Conservation (phyloP, 2,888 invertebrate species). For the Campaea margaritaria region DNA sequence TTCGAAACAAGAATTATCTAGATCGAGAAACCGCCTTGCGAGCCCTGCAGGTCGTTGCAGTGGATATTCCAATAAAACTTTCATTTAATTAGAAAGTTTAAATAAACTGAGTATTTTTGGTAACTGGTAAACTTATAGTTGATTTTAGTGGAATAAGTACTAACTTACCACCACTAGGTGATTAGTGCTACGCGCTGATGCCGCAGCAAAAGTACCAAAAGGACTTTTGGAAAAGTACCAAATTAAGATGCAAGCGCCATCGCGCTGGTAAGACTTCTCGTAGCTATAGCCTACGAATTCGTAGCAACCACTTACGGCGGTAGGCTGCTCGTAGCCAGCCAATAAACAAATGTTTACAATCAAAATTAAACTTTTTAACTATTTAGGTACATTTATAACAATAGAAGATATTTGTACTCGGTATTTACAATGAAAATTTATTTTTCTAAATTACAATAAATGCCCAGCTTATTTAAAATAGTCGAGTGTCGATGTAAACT, state of each 20-base stretch:
- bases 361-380: neutral
- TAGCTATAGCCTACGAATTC: constrained; percentile 7
- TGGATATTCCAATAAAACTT: too few relatives aligned
- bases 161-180: too few relatives aligned
- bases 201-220: too few relatives aligned
- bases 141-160: too few relatives aligned
- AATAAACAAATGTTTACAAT: neutral
- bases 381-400: constrained; percentile 12
- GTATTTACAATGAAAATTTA: constrained; percentile 25
- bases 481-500: constrained; percentile 47
- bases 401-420: constrained; percentile 19
- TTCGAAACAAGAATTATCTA: too few relatives aligned
- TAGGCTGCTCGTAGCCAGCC: neutral
- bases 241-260: neutral
- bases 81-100: too few relatives aligned
- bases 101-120: too few relatives aligned
- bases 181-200: too few relatives aligned
- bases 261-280: neutral
- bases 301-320: constrained; percentile 24
- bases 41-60: too few relatives aligned
- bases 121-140: too few relatives aligned
- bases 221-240: too few relatives aligned
- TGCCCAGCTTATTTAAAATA: constrained; percentile 36
- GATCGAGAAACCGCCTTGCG: too few relatives aligned
- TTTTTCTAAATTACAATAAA: constrained; percentile 18